Evolutionary conservation across 2,797 vertebrate genomes (phyloP), one percentile per base, ranked within the genome.

Genomic region (Saxicola maurus): DNA sequence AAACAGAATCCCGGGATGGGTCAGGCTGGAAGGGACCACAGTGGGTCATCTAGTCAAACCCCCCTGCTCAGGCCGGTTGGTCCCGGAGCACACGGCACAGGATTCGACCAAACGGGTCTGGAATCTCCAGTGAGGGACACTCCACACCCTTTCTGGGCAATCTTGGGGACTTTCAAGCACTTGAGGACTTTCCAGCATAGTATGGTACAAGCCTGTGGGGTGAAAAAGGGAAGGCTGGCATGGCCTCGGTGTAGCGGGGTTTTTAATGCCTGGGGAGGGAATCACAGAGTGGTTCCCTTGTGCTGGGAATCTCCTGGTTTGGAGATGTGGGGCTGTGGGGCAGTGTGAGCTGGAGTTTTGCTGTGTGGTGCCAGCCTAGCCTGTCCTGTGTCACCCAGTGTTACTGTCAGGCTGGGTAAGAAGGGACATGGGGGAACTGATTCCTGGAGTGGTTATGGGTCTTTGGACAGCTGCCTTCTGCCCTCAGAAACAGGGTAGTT

Each of bases 381-480:
- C 38, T 0, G 0, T 18, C 1, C 20, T 21, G 21, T 46, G 31
- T 46, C 28, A 51, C 12, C n/a, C 2, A 0, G 35, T 10, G 20
- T 72, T 38, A 3, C 21, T 24, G 13, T 14, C 45, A 33, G 49
- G 30, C 30, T 49, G n/a, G 24, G 3, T 33, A 17, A 59, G 18
- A 57, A 57, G 49, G 17, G 28, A 42, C 2, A 1, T 1, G 12
- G 3, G 2, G 12, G 10, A n/a, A 1, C 2, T 2, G 42, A 9
- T 38, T 71, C 12, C 11, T 60, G 57, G 27, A 51, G 53, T 37
- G 19, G 6, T 8, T 0, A 1, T 35, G 16, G 15, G 10, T 75
- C 35, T 57, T 11, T 27, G 3, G 37, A 33, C 49, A 42, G 21
- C 53, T 52, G 30, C 24, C 43, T 60, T 82, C 19, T 80, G 38